Percentiles rank a stretch among this genome's conserved stretches.
phyloP scores from a whole-genome alignment of 2,888 invertebrate species.

The Fragum fragum region DNA sequence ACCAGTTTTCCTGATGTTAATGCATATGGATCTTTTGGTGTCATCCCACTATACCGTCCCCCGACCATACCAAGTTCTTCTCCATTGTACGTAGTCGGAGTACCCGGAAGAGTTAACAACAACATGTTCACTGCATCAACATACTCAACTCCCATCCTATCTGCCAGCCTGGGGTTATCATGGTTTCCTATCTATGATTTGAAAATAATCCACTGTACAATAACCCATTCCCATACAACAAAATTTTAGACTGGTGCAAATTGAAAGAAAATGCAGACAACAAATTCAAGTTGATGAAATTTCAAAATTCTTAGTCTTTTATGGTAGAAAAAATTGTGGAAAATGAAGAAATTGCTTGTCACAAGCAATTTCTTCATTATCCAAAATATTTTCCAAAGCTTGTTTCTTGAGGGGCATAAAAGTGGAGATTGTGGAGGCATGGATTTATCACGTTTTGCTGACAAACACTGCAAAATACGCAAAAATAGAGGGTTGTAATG shows the following conservation, averaged over 20 bases:
- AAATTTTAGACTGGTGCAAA: neutral
- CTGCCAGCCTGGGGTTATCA: slow-evolving; percentile 83
- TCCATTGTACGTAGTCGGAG: slow-evolving; percentile 95
- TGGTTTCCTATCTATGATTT: slow-evolving; percentile 80
- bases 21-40: slow-evolving; percentile 81
- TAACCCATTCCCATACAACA: neutral
- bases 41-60: slow-evolving; percentile 75
- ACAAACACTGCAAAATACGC: too few species aligned
- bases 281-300: neutral
- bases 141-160: slow-evolving; percentile 90
- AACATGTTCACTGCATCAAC: slow-evolving; percentile 94
- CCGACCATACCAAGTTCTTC: slow-evolving; percentile 95
- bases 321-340: neutral
- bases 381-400: neutral
- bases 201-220: neutral
- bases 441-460: too few species aligned
- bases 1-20: slow-evolving; percentile 61
- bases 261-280: neutral
- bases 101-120: slow-evolving; percentile 93
- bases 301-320: neutral
- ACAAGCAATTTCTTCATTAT: neutral
- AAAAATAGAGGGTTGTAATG: too few species aligned
- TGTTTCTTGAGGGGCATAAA: too few species aligned
- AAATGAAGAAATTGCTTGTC: neutral
- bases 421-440: too few species aligned